These are phyloP conservation scores for Eulemur rufifrons DNA, from an alignment of 2,113 vertebrate genomes.

Conservation along the genomic window DNA sequence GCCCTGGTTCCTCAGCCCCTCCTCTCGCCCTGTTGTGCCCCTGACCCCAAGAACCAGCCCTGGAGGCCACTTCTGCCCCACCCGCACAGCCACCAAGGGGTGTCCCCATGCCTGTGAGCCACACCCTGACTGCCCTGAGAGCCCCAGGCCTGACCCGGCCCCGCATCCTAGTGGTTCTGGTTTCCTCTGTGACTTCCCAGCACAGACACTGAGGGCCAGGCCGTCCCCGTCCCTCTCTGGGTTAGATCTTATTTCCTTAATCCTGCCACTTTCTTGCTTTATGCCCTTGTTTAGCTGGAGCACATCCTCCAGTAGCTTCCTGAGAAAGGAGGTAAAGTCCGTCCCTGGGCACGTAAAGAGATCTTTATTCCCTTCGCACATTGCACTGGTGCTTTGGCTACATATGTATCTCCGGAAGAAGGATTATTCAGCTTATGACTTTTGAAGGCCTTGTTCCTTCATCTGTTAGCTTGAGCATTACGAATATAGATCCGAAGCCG, in stretches of 20 bases:
- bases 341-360: background rate
- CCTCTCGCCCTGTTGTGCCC: background rate
- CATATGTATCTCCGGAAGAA: background rate
- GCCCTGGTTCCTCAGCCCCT: background rate
- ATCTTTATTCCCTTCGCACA: background rate
- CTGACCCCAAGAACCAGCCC: rapidly evolving
- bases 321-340: background rate
- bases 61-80: no score
- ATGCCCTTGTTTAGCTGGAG: background rate
- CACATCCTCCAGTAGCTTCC: background rate
- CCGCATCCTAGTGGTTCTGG: no score
- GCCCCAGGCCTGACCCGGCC: background rate
- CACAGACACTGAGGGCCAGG: background rate
- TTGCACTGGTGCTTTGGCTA: background rate
- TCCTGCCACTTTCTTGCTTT: background rate
- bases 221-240: background rate
- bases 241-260: rapidly evolving
- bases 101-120: background rate
- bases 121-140: background rate
- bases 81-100: background rate
- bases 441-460: background rate
- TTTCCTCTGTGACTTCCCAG: background rate
- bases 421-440: background rate
- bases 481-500: rapidly evolving
- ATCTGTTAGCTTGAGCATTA: background rate